These are phyloP conservation scores for Periophthalmus magnuspinnatus DNA, from an alignment of 2,797 vertebrate genomes.

Conservation along the genomic window DNA sequence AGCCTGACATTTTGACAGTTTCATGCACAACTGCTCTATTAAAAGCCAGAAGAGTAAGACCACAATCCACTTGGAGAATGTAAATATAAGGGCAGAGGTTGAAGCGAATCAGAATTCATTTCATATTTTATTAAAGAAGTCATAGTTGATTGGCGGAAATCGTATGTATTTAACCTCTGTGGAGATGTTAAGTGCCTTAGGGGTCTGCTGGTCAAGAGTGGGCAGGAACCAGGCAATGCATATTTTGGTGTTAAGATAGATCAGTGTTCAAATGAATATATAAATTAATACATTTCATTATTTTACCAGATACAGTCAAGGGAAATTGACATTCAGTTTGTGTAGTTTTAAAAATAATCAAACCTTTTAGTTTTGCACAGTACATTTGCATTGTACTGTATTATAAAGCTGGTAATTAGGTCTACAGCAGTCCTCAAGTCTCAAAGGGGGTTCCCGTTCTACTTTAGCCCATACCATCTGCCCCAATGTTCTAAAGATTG, in stretches of 20 bases:
- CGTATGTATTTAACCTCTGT: constrained; percentile 7
- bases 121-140: neutral
- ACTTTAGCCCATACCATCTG: constrained; percentile 9
- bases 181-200: neutral
- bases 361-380: neutral
- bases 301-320: too few species aligned
- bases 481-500: neutral
- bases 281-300: too few species aligned
- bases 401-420: neutral
- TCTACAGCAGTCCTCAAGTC: neutral
- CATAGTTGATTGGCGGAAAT: neutral
- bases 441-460: constrained; percentile 6
- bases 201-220: neutral
- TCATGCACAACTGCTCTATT: constrained; percentile 38
- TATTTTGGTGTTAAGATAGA: neutral
- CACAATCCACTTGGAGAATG: constrained; percentile 45
- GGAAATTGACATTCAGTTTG: too few species aligned
- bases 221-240: neutral
- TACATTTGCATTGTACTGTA: neutral
- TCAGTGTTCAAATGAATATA: neutral
- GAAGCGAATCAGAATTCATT: neutral
- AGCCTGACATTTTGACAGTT: constrained; percentile 51
- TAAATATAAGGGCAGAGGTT: constrained; percentile 19
- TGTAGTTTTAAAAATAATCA: neutral
- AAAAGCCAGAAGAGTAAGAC: constrained; percentile 19